Conservation (phyloP, 2,113 vertebrate genomes). For the Cyprichromis sp. region DNA sequence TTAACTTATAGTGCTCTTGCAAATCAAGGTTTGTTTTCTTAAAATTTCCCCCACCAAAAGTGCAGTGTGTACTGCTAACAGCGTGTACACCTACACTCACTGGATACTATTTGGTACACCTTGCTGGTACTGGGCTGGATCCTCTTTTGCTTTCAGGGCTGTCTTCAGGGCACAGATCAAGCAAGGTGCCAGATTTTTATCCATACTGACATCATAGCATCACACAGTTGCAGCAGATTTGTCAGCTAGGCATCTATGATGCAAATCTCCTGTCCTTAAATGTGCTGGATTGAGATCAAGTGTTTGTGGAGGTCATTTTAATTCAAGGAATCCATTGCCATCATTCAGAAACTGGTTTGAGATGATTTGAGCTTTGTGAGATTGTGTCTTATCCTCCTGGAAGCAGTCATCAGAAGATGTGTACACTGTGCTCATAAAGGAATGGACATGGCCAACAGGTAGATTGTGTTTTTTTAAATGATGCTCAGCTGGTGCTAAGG, state of each 20-base stretch:
- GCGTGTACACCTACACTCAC: neutral
- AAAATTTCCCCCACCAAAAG: neutral
- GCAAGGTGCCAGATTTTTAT: neutral
- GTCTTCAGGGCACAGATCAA: neutral
- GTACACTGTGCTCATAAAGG: neutral
- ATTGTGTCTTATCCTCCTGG: neutral
- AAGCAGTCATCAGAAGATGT: neutral
- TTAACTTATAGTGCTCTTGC: neutral
- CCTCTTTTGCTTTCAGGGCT: neutral
- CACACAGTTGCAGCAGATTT: neutral
- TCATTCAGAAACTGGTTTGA: neutral
- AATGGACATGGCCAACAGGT: neutral
- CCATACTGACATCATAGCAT: neutral
- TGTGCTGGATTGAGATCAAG: neutral
- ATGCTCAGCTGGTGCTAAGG: neutral
- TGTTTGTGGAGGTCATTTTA: neutral
- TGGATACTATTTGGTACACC: neutral
- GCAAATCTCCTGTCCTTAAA: neutral
- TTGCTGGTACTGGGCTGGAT: neutral
- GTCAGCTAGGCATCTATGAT: neutral
- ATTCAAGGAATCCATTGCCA: neutral
- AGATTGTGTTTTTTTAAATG: neutral
- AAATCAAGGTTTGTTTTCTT: neutral
- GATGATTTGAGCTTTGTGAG: neutral
- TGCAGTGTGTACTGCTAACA: neutral